Percentiles rank a stretch among this genome's conserved stretches.
Evolutionary conservation across 1,140 invertebrate species (phyloP).

Genomic region (Aphis craccivora): DNA sequence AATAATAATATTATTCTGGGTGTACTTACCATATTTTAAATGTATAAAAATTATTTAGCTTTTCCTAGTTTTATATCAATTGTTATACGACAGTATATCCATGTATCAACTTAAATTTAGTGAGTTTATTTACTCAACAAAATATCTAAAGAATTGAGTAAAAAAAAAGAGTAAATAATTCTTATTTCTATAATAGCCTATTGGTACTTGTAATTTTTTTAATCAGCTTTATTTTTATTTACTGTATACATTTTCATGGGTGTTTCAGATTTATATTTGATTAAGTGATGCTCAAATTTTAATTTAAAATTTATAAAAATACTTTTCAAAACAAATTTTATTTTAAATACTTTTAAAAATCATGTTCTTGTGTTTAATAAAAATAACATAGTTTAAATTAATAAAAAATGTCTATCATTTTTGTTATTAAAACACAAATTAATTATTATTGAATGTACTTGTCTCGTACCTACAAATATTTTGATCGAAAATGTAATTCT

Average conservation of each 20-base stretch:
- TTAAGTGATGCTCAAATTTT: neutral
- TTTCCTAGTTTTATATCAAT: neutral
- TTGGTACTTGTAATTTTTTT: neutral
- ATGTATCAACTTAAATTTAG: neutral
- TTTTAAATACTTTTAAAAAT: no score
- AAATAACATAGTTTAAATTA: neutral
- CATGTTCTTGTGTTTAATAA: neutral
- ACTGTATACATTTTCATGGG: neutral
- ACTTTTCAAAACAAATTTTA: no score
- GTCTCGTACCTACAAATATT: no score
- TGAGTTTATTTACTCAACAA: neutral
- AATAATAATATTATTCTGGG: neutral
- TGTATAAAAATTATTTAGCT: neutral
- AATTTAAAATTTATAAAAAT: neutral
- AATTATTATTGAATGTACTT: no score
- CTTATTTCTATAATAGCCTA: no score
- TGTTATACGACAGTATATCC: neutral
- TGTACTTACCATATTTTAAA: neutral
- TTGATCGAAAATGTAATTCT: neutral
- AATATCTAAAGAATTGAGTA: no score
- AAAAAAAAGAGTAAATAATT: no score
- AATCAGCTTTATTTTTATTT: neutral
- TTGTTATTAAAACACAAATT: neutral
- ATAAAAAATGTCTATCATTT: neutral
- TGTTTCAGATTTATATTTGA: no score